A percentile compares a stretch with the other conserved stretches of the same genome.
Evolutionary conservation across 2,888 invertebrate genomes (phyloP).

Genomic region (Chrysolina haemoptera): DNA sequence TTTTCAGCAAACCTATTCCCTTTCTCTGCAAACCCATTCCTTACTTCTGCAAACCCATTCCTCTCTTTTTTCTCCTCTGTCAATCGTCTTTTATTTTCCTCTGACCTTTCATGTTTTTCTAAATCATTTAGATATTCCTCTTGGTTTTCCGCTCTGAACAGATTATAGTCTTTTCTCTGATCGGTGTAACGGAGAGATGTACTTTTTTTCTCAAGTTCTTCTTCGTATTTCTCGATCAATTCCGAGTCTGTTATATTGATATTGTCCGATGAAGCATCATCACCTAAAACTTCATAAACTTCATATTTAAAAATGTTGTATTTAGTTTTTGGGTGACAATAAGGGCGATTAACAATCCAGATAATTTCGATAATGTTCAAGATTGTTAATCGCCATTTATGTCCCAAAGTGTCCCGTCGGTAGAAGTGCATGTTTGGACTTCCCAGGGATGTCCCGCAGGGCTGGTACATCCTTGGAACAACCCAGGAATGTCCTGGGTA

Average conservation of each 20-base stretch:
- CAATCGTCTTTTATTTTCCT: not conserved
- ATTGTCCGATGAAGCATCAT: not conserved
- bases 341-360: no score
- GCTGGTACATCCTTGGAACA: no score
- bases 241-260: constrained; percentile 28
- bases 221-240: constrained; percentile 25
- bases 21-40: not conserved
- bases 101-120: constrained; percentile 32
- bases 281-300: not conserved
- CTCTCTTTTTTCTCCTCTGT: not conserved
- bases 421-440: no score
- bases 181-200: constrained; percentile 38
- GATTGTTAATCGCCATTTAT: no score
- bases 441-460: no score
- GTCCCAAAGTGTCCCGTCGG: no score
- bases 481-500: no score
- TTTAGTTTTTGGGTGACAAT: no score
- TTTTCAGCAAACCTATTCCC: not conserved
- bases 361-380: no score
- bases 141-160: constrained; percentile 42
- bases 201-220: constrained; percentile 30
- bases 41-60: not conserved
- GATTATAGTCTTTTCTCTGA: constrained; percentile 49
- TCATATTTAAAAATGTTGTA: no score
- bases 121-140: constrained; percentile 39